Base-by-base conservation (phyloP, 2,797 vertebrate genomes). In the Myoxocephalus aenaeus region DNA sequence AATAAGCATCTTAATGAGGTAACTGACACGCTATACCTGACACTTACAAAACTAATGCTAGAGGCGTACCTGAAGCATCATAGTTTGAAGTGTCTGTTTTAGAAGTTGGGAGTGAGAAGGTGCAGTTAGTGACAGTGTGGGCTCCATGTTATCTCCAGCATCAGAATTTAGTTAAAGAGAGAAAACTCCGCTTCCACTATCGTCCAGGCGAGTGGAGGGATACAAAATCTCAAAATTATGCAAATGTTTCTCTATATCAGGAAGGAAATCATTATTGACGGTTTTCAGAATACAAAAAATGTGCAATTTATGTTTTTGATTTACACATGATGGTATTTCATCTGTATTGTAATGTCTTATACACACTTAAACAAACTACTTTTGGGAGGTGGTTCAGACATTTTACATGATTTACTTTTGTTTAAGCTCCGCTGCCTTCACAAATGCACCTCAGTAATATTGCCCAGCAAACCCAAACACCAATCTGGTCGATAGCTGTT, bases 391-490 rank as follows among this genome's bases (percentile, higher is more conserved):
- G 22, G 29, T 0, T 69, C 2, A 5, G 11, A 29, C 27, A 57
- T 68, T 78, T 42, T 74, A 73, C 57, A 53, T 5, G 15, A 20
- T 68, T 75, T 51, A 7, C 56, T 72, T 42, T 34, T 69, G 57
- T 69, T 77, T 22, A 63, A 54, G 25, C 66, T 65, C 51, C 5
- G 50, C 56, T 57, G 61, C 61, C 38, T 51, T 50, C 65, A 65
- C 46, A 75, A 70, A 88, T 76, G 54, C 53, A 40, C 68, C 70
- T 65, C 27, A 3, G 50, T 65, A 34, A 80, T 73, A 79, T 81
- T 51, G 70, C 4, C 54, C 54, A 73, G 51, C 77, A 75, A 85
- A 88, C 82, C 77, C 75, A 69, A 76, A 80, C 79, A 74, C 3
- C 71, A 70, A 63, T 80, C 73, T 67, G 62, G 80, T 76, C 22